phyloP scores from a whole-genome alignment of 2,888 invertebrate genomes.

The Lottia scabra region DNA sequence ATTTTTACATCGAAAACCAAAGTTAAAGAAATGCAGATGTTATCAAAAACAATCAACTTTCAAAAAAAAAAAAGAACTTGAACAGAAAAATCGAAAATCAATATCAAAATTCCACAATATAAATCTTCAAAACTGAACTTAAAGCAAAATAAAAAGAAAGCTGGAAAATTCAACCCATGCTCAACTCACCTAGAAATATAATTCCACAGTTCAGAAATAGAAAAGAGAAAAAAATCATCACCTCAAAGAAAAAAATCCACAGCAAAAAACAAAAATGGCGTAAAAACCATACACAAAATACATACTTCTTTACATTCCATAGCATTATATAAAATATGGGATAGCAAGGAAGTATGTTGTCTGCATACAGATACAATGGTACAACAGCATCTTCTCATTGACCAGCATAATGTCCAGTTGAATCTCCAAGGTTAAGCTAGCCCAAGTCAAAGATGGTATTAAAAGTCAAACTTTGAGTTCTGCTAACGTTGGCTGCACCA shows the following conservation, averaged over 20 bases:
- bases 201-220: too few species aligned
- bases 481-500: slow-evolving; percentile 17
- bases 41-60: too few species aligned
- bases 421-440: slow-evolving; percentile 3
- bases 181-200: background rate
- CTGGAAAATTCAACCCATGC: background rate
- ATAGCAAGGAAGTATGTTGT: slow-evolving; percentile 96
- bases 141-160: too few species aligned
- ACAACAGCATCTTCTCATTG: background rate
- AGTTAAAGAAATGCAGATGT: too few species aligned
- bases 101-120: too few species aligned
- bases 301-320: slow-evolving; percentile 98
- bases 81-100: too few species aligned
- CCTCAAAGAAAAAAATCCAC: too few species aligned
- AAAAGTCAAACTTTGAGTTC: slow-evolving; percentile 9
- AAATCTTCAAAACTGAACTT: too few species aligned
- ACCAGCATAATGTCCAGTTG: slow-evolving; percentile 2
- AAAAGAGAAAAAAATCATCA: too few species aligned
- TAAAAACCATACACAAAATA: slow-evolving; percentile 52
- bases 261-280: too few species aligned
- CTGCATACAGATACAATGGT: slow-evolving; percentile 69
- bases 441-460: slow-evolving; percentile 12
- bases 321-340: slow-evolving; percentile 83
- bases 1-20: too few species aligned
- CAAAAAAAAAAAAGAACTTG: too few species aligned